Evolutionary conservation across 2,888 invertebrate species (phyloP), one percentile per base, ranked within the genome.

Genomic region (Drosophila neonasuta): DNA sequence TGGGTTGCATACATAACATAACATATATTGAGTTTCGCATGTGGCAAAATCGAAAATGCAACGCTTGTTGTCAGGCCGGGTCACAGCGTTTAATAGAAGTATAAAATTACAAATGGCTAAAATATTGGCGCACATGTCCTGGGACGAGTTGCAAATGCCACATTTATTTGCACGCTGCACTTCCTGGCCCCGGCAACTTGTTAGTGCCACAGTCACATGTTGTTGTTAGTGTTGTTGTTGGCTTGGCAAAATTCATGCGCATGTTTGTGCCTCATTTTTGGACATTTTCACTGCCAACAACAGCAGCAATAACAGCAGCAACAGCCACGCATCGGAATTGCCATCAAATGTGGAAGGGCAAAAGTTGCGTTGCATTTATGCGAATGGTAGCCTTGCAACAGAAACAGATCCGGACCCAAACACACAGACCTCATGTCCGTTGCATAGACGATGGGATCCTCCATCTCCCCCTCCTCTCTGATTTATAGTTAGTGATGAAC

Each of bases 231-330:
- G 24, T 24, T 24, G 24, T 24, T 24, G 60, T 68, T 60, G 57
- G 59, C 36, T 46, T 61, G 63, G 76, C 85, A 71, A 88, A 88
- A 88, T 88, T 88, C 88, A 88, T 88, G 88, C 88, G 86, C 89
- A 89, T 88, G 83, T 89, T 88, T 88, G 72, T 86, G 81, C 79
- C 76, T 85, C 86, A 80, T 75, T 84, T 84, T 87, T 84, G 76
- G 80, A 82, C 77, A 80, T 81, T 80, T 79, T 68, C 66, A 54
- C 62, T 56, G 68, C 68, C 72, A 46, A 36, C 65, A 70, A 52
- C 64, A 62, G 50, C 56, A 44, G 10, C 44, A 45, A 46, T 13
- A 13, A 13, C 13, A 13, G 13, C 56, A 66, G 39, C 64, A 48
- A 57, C 58, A 44, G 60, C 71, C 44, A 67, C 67, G 59, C 79